phyloP scores from a whole-genome alignment of 2,113 vertebrate genomes.

The Eubucco bourcierii region DNA sequence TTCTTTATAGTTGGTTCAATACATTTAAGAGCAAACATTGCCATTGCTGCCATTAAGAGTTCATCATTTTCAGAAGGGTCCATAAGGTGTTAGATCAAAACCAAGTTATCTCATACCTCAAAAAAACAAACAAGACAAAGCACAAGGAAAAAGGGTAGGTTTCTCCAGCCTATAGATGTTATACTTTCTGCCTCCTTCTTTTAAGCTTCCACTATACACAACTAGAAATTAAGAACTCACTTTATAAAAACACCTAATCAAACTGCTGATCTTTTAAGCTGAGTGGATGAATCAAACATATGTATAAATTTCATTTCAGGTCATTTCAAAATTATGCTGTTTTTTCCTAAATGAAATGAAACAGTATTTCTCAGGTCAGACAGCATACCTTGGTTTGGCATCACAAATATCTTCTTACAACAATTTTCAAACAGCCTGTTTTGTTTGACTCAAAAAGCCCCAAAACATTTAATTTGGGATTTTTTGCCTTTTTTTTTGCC shows the following conservation, averaged over 20 bases:
- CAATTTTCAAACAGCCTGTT: not conserved
- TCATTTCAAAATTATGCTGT: not conserved
- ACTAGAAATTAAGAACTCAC: not conserved
- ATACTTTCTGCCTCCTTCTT: not conserved
- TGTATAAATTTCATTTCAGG: not conserved
- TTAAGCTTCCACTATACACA: not conserved
- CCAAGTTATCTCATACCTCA: not conserved
- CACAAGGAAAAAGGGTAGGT: not conserved
- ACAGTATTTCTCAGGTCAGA: not conserved
- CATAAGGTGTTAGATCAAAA: not conserved
- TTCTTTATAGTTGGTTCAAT: not conserved
- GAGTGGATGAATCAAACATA: not conserved
- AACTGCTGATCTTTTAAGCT: not conserved
- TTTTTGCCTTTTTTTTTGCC: not conserved
- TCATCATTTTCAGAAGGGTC: not conserved
- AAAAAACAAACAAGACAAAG: constrained; percentile 1
- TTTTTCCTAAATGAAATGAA: not conserved
- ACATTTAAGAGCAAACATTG: not conserved
- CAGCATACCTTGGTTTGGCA: not conserved
- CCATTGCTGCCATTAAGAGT: not conserved
- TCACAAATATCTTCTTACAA: not conserved
- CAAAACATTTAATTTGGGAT: not conserved
- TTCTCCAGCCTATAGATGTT: not conserved
- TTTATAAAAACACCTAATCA: not conserved
- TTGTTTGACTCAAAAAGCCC: not conserved